Evolutionary conservation across 2,888 invertebrate species (phyloP).

Genomic region (Electrophaes corylata): DNA sequence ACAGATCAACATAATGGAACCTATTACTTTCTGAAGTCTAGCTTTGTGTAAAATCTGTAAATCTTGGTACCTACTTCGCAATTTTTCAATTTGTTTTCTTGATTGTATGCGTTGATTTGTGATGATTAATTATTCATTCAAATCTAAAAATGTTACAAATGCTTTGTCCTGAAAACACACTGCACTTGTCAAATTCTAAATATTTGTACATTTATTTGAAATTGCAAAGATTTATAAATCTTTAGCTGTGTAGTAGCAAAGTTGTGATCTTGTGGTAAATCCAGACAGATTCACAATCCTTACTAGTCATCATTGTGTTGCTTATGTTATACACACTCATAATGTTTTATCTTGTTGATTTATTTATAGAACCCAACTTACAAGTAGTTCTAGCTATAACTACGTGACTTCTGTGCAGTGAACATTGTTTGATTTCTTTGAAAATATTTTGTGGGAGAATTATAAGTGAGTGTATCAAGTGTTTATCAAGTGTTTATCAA

Average conservation of each 20-base stretch:
- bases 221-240: neutral
- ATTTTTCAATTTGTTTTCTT: neutral
- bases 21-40: slow-evolving; percentile 21
- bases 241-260: neutral
- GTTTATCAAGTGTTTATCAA: slow-evolving; percentile 33
- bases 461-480: slow-evolving; percentile 34
- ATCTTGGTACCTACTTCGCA: neutral
- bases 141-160: neutral
- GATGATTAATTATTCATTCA: neutral
- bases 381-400: slow-evolving; percentile 4
- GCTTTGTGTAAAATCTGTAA: slow-evolving; percentile 16
- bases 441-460: slow-evolving; percentile 61
- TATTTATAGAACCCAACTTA: slow-evolving; percentile 75
- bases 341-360: slow-evolving; percentile 77
- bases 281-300: slow-evolving; percentile 57
- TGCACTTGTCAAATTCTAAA: neutral
- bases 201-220: neutral
- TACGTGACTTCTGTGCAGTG: slow-evolving; percentile 58
- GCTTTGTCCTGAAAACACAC: neutral
- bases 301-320: slow-evolving; percentile 73
- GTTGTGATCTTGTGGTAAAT: slow-evolving; percentile 46
- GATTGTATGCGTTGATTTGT: neutral
- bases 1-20: slow-evolving; percentile 21
- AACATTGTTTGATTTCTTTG: slow-evolving; percentile 69
- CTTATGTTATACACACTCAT: slow-evolving; percentile 74